Evolutionary conservation across 2,797 vertebrate genomes (phyloP).

Genomic region (Hipposideros larvatus): DNA sequence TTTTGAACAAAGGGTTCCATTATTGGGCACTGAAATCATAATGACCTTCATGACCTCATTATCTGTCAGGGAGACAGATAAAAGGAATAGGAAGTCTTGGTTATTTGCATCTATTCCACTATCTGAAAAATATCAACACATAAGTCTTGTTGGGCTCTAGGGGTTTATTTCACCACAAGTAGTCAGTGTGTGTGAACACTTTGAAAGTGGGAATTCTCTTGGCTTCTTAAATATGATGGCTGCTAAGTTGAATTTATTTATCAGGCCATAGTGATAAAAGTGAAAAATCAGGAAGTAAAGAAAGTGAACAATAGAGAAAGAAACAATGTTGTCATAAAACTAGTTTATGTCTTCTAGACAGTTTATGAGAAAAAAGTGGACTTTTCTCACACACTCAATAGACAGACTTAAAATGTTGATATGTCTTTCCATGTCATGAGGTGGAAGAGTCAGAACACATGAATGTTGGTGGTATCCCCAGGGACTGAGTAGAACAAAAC

Average conservation of each 20-base stretch:
- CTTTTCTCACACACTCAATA: not conserved
- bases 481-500: not conserved
- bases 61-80: not conserved
- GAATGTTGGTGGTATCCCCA: not conserved
- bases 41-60: not conserved
- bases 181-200: not conserved
- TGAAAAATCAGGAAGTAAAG: not conserved
- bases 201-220: not conserved
- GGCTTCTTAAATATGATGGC: not conserved
- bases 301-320: not conserved
- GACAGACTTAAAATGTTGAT: not conserved
- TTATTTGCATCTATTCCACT: not conserved
- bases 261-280: not conserved
- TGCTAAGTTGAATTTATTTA: not conserved
- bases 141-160: not conserved
- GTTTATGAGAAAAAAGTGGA: not conserved
- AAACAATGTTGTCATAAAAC: not conserved
- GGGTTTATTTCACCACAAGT: not conserved
- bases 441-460: not conserved
- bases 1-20: not conserved
- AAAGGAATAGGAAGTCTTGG: not conserved
- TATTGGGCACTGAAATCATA: not conserved
- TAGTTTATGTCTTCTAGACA: not conserved
- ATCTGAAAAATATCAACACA: not conserved
- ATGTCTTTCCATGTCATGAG: not conserved